Evolutionary conservation across 2,113 vertebrate genomes (phyloP).

Genomic region (Rhombomys opimus): DNA sequence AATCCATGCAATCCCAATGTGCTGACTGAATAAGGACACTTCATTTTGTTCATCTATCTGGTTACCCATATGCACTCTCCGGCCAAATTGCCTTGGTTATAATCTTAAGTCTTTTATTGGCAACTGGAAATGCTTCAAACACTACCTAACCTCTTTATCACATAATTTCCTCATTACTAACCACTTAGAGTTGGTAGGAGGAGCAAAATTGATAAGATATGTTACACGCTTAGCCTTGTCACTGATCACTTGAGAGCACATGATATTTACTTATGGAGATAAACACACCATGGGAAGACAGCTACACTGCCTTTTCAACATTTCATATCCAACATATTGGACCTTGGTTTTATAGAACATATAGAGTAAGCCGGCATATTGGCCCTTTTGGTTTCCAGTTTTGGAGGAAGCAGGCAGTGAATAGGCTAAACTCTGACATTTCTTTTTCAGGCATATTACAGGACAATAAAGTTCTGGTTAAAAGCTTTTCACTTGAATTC

Average conservation of each 20-base stretch:
- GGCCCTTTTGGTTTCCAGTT: not conserved
- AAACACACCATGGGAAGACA: not conserved
- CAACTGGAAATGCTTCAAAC: not conserved
- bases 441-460: no score
- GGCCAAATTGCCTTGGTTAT: not conserved
- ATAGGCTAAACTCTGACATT: not conserved
- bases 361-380: not conserved
- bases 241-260: not conserved
- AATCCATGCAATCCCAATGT: not conserved
- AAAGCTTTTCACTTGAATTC: not conserved
- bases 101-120: not conserved
- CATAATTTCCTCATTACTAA: not conserved
- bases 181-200: not conserved
- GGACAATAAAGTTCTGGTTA: not conserved
- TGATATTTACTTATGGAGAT: not conserved
- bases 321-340: not conserved
- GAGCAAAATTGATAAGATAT: not conserved
- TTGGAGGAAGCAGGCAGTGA: not conserved
- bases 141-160: not conserved
- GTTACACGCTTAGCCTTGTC: not conserved
- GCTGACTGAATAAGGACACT: no score
- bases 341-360: not conserved
- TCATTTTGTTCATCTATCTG: not conserved
- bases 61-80: not conserved
- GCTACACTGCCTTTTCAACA: not conserved